A percentile compares a stretch with the other conserved stretches of the same genome.
Evolutionary conservation across 2,797 vertebrate species (phyloP).

Genomic region (Neostethus bicornis): DNA sequence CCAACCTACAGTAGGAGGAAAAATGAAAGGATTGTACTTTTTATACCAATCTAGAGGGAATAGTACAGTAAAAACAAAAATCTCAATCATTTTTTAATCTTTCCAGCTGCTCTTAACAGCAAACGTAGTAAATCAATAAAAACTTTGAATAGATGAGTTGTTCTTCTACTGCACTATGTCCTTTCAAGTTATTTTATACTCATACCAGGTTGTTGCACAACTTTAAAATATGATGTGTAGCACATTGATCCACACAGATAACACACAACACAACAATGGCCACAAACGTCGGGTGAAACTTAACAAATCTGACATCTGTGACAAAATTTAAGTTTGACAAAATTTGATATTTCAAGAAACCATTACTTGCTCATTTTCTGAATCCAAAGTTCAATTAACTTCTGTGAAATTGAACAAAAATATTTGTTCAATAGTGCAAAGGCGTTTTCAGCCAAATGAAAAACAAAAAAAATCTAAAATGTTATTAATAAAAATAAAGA

Average conservation of each 20-base stretch:
- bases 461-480: no score
- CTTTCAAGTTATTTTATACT: conserved; percentile 1
- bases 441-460: no score
- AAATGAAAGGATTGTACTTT: conserved; percentile 13
- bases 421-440: no score
- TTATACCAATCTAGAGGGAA: conserved; percentile 36
- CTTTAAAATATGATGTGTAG: no score
- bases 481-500: no score
- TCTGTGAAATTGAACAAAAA: no score
- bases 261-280: neutral
- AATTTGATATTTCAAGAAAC: no score
- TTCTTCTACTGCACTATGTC: neutral
- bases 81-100: conserved; percentile 2
- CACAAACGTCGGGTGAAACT: neutral
- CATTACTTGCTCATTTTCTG: no score
- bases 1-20: neutral
- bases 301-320: no score
- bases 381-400: no score
- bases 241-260: neutral
- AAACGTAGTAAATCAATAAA: conserved; percentile 2
- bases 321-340: no score
- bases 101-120: conserved; percentile 2
- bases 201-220: neutral
- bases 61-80: conserved; percentile 24
- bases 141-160: neutral